phyloP scores from a whole-genome alignment of 1,140 invertebrate species.

The Drosophila tristis region DNA sequence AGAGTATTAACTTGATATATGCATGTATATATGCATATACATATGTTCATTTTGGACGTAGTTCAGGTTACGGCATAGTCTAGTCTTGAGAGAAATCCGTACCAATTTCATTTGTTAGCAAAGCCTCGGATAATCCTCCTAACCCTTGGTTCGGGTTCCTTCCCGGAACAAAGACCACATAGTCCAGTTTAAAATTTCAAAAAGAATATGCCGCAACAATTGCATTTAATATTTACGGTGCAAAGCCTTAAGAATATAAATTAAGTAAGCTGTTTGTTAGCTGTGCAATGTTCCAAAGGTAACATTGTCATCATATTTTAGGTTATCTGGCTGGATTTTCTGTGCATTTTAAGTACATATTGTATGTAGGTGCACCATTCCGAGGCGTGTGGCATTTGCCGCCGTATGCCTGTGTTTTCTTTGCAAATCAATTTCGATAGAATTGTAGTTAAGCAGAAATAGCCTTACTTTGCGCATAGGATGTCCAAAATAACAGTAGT shows the following conservation, averaged over 20 bases:
- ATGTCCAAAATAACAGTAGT: slow-evolving; percentile 12
- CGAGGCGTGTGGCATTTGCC: slow-evolving; percentile 52
- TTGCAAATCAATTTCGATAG: slow-evolving; percentile 51
- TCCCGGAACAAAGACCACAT: slow-evolving; percentile 22
- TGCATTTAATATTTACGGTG: slow-evolving; percentile 25
- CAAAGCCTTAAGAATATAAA: slow-evolving; percentile 37
- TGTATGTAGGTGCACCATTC: neutral
- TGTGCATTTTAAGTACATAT: neutral
- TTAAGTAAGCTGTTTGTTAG: slow-evolving; percentile 72
- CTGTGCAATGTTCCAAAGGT: slow-evolving; percentile 33
- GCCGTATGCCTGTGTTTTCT: slow-evolving; percentile 43
- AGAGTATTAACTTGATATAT: slow-evolving; percentile 46
- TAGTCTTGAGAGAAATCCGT: slow-evolving; percentile 28
- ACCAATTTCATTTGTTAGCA: slow-evolving; percentile 62
- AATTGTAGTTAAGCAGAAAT: slow-evolving; percentile 6
- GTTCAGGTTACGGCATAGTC: slow-evolving; percentile 22
- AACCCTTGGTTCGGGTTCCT: slow-evolving; percentile 46
- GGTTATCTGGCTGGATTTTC: slow-evolving; percentile 44
- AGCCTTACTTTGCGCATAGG: slow-evolving; percentile 38
- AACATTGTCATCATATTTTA: slow-evolving; percentile 14
- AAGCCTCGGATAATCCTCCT: slow-evolving; percentile 64
- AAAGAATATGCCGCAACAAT: slow-evolving; percentile 54
- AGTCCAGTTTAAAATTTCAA: slow-evolving; percentile 53
- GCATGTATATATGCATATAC: neutral
- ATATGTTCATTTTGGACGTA: neutral